Evolutionary conservation across 1,140 invertebrate species (phyloP).

Genomic region (Tribolium madens): DNA sequence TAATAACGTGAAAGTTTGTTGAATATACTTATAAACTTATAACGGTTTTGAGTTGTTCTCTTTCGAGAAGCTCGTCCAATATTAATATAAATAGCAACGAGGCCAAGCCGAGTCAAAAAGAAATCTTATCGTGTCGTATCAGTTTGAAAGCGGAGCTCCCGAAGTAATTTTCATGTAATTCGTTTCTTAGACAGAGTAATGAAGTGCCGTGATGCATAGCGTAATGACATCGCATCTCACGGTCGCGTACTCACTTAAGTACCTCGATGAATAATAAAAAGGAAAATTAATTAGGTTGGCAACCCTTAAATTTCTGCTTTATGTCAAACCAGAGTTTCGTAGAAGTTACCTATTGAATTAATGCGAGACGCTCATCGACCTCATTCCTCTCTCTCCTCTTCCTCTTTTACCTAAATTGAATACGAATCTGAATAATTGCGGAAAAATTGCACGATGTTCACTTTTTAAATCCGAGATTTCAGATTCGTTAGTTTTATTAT

Average conservation of each 20-base stretch:
- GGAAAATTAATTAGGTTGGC: slow-evolving; percentile 49
- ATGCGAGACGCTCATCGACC: slow-evolving; percentile 26
- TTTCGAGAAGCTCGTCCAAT: not conserved
- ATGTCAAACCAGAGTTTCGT: slow-evolving; percentile 28
- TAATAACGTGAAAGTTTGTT: not conserved
- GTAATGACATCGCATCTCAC: slow-evolving; percentile 47
- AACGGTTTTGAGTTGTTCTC: no score
- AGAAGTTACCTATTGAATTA: slow-evolving; percentile 44
- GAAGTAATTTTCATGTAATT: slow-evolving; percentile 44
- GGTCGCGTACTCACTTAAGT: slow-evolving; percentile 44
- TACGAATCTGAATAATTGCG: slow-evolving; percentile 34
- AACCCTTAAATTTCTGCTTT: slow-evolving; percentile 47
- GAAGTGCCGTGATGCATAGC: slow-evolving; percentile 44
- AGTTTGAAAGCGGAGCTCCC: slow-evolving; percentile 24
- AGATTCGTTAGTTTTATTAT: slow-evolving; percentile 38
- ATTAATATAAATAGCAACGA: slow-evolving; percentile 1
- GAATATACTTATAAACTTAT: no score
- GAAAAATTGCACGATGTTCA: slow-evolving; percentile 37
- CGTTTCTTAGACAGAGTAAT: slow-evolving; percentile 42
- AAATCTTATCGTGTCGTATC: slow-evolving; percentile 20
- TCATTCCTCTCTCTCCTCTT: not conserved
- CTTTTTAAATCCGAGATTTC: slow-evolving; percentile 30
- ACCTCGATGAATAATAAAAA: slow-evolving; percentile 50
- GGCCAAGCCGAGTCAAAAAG: not conserved
- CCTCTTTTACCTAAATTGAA: not conserved